phyloP scores from a whole-genome alignment of 1,140 invertebrate species.

The Ericerus pela region DNA sequence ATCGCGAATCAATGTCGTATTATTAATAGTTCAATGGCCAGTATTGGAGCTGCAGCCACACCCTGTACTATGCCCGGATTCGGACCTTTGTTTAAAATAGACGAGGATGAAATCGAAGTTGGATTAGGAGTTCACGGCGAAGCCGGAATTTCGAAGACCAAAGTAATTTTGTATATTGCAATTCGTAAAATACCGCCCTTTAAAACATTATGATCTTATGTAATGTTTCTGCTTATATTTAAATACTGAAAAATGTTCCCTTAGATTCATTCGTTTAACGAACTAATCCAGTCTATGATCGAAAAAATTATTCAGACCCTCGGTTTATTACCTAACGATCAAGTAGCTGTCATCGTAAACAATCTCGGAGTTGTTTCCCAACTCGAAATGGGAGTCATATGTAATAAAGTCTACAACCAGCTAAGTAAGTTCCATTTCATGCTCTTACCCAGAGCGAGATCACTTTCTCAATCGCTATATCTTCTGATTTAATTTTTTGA shows the following conservation, averaged over 20 bases:
- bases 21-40: constrained; percentile 42
- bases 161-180: constrained; percentile 32
- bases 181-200: background rate
- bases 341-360: constrained; percentile 54
- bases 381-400: constrained; percentile 53
- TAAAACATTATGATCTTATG: too few relatives aligned
- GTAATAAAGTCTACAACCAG: background rate
- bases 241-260: too few relatives aligned
- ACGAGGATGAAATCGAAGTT: constrained; percentile 55
- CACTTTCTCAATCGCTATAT: too few relatives aligned
- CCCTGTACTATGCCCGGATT: constrained; percentile 57
- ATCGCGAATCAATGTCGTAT: constrained; percentile 34
- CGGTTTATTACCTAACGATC: constrained; percentile 35
- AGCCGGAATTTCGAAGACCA: constrained; percentile 55
- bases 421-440: background rate
- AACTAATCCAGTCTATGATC: constrained; percentile 34
- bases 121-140: constrained; percentile 77
- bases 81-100: constrained; percentile 47
- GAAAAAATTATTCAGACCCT: constrained; percentile 37
- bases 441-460: background rate
- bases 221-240: too few relatives aligned
- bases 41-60: constrained; percentile 53
- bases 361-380: constrained; percentile 64
- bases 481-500: background rate
- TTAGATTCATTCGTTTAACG: too few relatives aligned